Evolutionary conservation across 2,888 invertebrate genomes (phyloP).

Genomic region (Cantharis flavilabris): DNA sequence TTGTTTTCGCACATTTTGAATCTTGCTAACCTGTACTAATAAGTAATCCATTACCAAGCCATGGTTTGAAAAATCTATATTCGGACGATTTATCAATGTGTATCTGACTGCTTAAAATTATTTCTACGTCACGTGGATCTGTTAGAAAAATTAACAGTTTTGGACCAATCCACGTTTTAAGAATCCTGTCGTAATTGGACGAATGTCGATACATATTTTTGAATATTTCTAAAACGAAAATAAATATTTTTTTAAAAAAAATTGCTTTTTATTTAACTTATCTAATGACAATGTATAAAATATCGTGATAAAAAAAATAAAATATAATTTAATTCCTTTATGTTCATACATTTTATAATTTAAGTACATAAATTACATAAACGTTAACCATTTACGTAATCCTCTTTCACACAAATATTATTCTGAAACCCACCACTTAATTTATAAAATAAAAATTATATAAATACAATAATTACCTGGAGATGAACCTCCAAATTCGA

Average conservation of each 20-base stretch:
- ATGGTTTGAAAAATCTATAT: conserved; percentile 80
- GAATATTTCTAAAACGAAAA: conserved; percentile 67
- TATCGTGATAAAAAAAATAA: not conserved
- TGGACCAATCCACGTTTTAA: conserved; percentile 78
- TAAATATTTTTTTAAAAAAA: too few relatives aligned
- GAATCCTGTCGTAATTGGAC: conserved; percentile 61
- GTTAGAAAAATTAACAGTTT: conserved; percentile 74
- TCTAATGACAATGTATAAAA: too few relatives aligned
- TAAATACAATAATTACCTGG: conserved; percentile 61
- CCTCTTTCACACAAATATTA: not conserved
- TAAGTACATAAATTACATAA: not conserved
- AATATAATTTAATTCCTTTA: not conserved
- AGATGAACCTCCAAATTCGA: conserved; percentile 74
- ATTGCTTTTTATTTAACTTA: too few relatives aligned
- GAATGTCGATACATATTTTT: conserved; percentile 62
- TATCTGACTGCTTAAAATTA: conserved; percentile 77
- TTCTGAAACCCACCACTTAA: not conserved
- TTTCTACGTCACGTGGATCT: conserved; percentile 78
- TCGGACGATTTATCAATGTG: conserved; percentile 81
- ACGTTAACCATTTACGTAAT: not conserved
- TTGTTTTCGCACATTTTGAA: not conserved
- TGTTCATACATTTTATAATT: not conserved
- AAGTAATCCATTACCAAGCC: conserved; percentile 81
- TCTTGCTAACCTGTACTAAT: conserved; percentile 72
- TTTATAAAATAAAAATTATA: too few relatives aligned